These are phyloP conservation scores for Drosophila prosaltans DNA, from an alignment of 1,140 invertebrate genomes.

Conservation along the genomic window DNA sequence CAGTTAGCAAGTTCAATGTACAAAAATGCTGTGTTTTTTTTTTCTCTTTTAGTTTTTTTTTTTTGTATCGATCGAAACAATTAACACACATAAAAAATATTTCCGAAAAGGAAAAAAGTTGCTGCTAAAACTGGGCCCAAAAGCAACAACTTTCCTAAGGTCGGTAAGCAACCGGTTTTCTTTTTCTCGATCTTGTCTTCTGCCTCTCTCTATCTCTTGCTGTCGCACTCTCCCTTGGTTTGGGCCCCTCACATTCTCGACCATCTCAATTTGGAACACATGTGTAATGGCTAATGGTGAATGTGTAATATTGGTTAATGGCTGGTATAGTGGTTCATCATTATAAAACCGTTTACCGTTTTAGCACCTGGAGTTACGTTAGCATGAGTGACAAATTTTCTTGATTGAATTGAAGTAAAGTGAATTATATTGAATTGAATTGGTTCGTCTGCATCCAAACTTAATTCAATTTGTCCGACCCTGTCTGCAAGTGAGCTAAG, in stretches of 20 bases:
- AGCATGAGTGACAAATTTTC: slow-evolving; percentile 51
- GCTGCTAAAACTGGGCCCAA: slow-evolving; percentile 16
- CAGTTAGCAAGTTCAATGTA: slow-evolving; percentile 27
- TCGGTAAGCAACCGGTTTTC: slow-evolving; percentile 70
- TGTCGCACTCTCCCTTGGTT: background rate
- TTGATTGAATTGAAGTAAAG: slow-evolving; percentile 30
- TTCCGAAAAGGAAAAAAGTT: slow-evolving; percentile 24
- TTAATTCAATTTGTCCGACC: slow-evolving; percentile 64
- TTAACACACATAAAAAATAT: slow-evolving; percentile 62
- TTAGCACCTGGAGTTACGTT: slow-evolving; percentile 68
- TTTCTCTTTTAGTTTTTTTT: background rate
- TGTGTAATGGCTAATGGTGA: slow-evolving; percentile 12
- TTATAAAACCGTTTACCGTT: slow-evolving; percentile 60
- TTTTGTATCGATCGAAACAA: slow-evolving; percentile 55
- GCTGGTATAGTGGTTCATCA: slow-evolving; percentile 34
- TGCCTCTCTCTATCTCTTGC: slow-evolving; percentile 1
- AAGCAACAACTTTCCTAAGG: slow-evolving; percentile 72
- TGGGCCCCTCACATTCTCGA: slow-evolving; percentile 27
- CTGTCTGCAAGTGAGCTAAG: slow-evolving; percentile 10
- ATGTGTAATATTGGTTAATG: slow-evolving; percentile 6
- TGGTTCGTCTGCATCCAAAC: slow-evolving; percentile 31
- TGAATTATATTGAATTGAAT: slow-evolving; percentile 28
- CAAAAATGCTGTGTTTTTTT: background rate
- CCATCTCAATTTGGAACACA: slow-evolving; percentile 2
- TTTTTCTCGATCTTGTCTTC: slow-evolving; percentile 36